A percentile compares a stretch with the other conserved stretches of the same genome.
These are phyloP conservation scores for Eupithecia insigniata DNA, from an alignment of 2,888 invertebrate species.

Conservation along the genomic window DNA sequence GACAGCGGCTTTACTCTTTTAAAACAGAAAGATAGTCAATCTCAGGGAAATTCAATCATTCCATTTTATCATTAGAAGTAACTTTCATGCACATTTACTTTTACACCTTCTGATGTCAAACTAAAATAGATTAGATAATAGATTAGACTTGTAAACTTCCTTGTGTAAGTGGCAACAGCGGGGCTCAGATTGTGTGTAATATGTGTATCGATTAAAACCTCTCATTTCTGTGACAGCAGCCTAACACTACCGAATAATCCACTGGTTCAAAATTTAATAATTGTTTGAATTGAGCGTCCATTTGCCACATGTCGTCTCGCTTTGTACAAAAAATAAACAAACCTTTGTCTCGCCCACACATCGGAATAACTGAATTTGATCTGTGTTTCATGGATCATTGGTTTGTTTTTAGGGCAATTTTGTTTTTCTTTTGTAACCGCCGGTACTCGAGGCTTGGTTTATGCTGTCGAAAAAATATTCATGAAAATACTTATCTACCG, in stretches of 20 bases:
- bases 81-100: too few relatives aligned
- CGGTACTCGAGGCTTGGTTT: neutral
- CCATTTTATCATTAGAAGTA: too few relatives aligned
- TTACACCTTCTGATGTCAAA: neutral
- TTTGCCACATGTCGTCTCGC: constrained; percentile 42
- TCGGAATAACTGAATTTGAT: constrained; percentile 35
- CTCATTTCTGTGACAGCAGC: neutral
- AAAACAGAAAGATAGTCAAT: neutral
- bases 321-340: constrained; percentile 40
- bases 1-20: neutral
- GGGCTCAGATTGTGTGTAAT: neutral
- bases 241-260: neutral
- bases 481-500: neutral
- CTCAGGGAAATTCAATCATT: too few relatives aligned
- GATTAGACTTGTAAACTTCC: neutral
- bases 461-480: neutral
- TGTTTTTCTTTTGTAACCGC: constrained; percentile 3
- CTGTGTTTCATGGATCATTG: constrained; percentile 21
- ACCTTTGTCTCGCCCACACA: constrained; percentile 24
- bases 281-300: constrained; percentile 43
- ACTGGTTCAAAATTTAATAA: constrained; percentile 35
- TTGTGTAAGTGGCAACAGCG: neutral
- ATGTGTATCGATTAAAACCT: neutral
- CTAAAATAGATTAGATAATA: neutral
- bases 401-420: constrained; percentile 12